phyloP scores from a whole-genome alignment of 2,797 vertebrate species.

The Morus bassanus region DNA sequence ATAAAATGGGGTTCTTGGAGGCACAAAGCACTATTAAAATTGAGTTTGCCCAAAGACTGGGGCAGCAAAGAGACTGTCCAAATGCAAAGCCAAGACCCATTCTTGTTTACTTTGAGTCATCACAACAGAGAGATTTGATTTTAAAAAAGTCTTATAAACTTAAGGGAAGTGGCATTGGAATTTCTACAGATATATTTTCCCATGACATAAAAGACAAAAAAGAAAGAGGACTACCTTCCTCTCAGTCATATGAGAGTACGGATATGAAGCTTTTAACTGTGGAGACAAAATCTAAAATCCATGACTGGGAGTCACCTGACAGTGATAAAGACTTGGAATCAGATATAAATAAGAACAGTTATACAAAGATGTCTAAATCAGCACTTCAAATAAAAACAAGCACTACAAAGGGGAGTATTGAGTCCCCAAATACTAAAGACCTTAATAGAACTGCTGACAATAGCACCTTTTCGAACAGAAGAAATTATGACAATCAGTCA shows the following conservation, averaged over 20 bases:
- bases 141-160: conserved; percentile 99
- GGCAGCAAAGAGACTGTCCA: conserved; percentile 94
- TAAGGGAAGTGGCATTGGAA: conserved; percentile 94
- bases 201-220: conserved; percentile 89
- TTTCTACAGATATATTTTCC: conserved; percentile 93
- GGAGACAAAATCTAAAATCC: conserved; percentile 85
- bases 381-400: conserved; percentile 83
- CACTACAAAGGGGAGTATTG: conserved; percentile 76
- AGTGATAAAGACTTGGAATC: conserved; percentile 91
- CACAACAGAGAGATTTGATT: conserved; percentile 93
- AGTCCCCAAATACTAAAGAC: conserved; percentile 64
- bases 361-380: conserved; percentile 87
- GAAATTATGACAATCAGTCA: conserved; percentile 78
- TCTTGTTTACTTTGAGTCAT: conserved; percentile 92
- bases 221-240: conserved; percentile 89
- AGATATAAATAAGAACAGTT: conserved; percentile 91
- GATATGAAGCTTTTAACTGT: conserved; percentile 88
- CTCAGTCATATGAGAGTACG: conserved; percentile 99
- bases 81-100: conserved; percentile 96
- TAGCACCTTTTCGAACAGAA: conserved; percentile 78
- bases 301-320: conserved; percentile 89
- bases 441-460: conserved; percentile 78
- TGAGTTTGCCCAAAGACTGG: conserved; percentile 93
- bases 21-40: conserved; percentile 89
- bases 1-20: conserved; percentile 95